Evolutionary conservation across 2,797 vertebrate genomes (phyloP).

Genomic region (Amphiprion clarkii): DNA sequence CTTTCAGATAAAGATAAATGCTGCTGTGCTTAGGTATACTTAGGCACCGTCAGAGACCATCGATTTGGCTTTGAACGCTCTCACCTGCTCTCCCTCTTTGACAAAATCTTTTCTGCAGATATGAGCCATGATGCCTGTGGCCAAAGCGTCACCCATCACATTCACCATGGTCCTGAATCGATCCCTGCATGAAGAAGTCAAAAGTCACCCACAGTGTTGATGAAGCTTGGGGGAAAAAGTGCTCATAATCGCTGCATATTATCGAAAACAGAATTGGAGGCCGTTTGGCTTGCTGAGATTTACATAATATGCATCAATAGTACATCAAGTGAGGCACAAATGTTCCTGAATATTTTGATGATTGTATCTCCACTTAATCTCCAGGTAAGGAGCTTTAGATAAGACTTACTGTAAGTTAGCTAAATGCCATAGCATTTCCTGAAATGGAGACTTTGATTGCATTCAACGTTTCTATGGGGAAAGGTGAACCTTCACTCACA

Average conservation of each 20-base stretch:
- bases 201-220: conserved; percentile 1
- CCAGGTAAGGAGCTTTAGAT: not conserved
- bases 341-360: not conserved
- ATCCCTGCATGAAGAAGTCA: conserved; percentile 85
- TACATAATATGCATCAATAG: not conserved
- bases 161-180: conserved; percentile 99
- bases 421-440: not conserved
- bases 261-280: not conserved
- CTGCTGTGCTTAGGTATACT: not conserved
- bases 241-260: not conserved
- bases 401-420: too few relatives aligned
- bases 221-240: not conserved
- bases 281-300: not conserved
- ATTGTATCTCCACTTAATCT: not conserved
- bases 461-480: not conserved
- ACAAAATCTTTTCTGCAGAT: conserved; percentile 97
- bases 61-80: conserved; percentile 12
- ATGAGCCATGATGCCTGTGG: conserved; percentile 98
- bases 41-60: not conserved
- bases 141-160: conserved; percentile 95
- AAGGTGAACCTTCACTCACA: conserved; percentile 87
- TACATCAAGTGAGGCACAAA: not conserved
- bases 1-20: not conserved
- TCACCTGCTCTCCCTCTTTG: conserved; percentile 93
- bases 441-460: not conserved